Base-by-base conservation (phyloP, 1,140 invertebrate genomes). In the Drosophila carrolli region DNA sequence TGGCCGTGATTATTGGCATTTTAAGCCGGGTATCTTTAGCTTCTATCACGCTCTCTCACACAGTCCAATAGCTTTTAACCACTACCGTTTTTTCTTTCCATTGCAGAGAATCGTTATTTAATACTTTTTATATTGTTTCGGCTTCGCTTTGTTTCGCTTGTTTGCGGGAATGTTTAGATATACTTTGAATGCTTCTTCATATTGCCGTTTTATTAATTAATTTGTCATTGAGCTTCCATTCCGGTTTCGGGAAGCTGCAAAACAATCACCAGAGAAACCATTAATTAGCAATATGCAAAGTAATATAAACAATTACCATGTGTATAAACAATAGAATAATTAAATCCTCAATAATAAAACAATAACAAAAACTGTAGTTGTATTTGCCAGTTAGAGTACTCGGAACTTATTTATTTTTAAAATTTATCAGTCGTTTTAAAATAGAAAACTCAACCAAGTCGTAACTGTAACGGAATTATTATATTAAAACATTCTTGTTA, bases 1-100 rank as follows among this genome's bases (percentile, higher is more conserved):
- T 78, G 51, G 75, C 75, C 76, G 76, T 78, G 76, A 78, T 73
- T 73, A 78, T 78, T 66, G 75, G 75, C 76, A 78, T 78, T 78
- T 57, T 54, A 40, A 44, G 60, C 37, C 50, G 27, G 23, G 8
- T 68, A 37, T 47, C 66, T 70, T 16, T 29, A 14, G 43, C 37
- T 48, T 40, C 41, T 41, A 46, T 35, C 62, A 5, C 46, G 35
- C 56, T 65, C 62, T 46, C 65, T 59, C 70, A 72, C 65, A 51
- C 60, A 38, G 14, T 29, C 14, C 29, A 60, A 48, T 58, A 38
- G 37, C 38, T 75, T 46, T 9, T 50, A 57, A 53, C 32, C 19
- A 40, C 47, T 51, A 29, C 10, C 27, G 58, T 48, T 41, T 51
- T 46, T 73, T 55, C 29, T 38, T 14, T 43, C 41, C 75, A 66